Evolutionary conservation across 1,140 invertebrate species (phyloP), one percentile per base, ranked within the genome.

Genomic region (Heliconius melpomene): DNA sequence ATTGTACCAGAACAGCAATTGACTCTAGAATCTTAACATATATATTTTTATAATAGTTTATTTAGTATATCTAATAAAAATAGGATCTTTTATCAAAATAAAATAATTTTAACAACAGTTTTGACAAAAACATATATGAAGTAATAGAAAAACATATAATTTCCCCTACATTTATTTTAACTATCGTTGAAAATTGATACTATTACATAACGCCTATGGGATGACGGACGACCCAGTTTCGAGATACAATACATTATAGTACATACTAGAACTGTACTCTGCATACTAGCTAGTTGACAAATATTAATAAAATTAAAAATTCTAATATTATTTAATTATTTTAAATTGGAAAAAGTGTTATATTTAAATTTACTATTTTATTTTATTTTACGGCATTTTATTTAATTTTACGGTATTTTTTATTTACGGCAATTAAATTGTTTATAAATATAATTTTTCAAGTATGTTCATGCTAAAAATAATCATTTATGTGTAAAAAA

Each of bases 201-300:
- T 74, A 75, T 86, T 86, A 77, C 85, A 82, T 84, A 84, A 84
- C 78, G 74, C 75, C 74, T 46, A 77, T 73, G 78, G 81, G 82
- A 86, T 83, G 82, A 84, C 72, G 82, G 72, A 54, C 79, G 84
- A 70, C 83, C 85, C 74, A 86, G 81, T 80, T 86, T 78, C 80
- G 80, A 82, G 75, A 77, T 77, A 82, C 78, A 84, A 81, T 82
- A 38, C 57, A 75, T 72, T 79, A 82, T 70, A 78, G 40, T 77
- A 82, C 72, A 50, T 72, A 72, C 16, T 23, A 60, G 60, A 16
- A 66, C 3, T 66, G 60, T 66, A 66, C 26, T 36, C 32, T 36
- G 32, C 32, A 32, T 7, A 32, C 32, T 32, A 32, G 32, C 32
- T 0, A 32, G 32, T 32, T 6, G 32, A 36, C 32, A 36, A 36